Percentiles rank a stretch among this genome's conserved stretches.
Conservation (phyloP, 1,140 invertebrate species). For the Acromyrmex charruanus region DNA sequence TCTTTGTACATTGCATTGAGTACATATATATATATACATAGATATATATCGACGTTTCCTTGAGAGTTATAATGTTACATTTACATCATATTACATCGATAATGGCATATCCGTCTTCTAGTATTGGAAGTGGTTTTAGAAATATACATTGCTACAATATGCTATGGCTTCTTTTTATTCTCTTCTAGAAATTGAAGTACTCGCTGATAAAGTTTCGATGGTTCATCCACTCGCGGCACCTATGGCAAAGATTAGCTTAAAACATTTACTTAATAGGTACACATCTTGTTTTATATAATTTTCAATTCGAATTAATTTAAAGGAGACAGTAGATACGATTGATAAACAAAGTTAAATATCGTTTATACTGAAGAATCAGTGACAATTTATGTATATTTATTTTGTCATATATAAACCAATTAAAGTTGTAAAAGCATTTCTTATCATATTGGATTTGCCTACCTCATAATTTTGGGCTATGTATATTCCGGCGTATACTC, state of each 20-base stretch:
- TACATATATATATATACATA: not conserved
- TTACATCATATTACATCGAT: not conserved
- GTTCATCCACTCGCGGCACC: conserved; percentile 94
- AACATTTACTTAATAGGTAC: too few species aligned
- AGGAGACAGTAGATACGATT: not conserved
- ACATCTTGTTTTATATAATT: not conserved
- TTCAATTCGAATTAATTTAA: not conserved
- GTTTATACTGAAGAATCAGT: not conserved
- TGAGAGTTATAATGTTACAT: not conserved
- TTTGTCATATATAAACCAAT: not conserved
- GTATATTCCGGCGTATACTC: conserved; percentile 93
- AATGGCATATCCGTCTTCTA: not conserved
- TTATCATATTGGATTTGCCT: conserved; percentile 73
- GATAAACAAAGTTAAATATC: not conserved
- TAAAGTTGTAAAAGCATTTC: conserved; percentile 32
- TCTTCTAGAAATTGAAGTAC: conserved; percentile 90
- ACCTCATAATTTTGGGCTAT: conserved; percentile 94
- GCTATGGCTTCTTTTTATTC: conserved; percentile 87
- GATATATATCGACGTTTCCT: not conserved
- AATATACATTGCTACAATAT: conserved; percentile 44
- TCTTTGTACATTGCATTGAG: conserved; percentile 67
- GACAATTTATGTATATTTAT: not conserved
- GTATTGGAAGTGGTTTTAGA: not conserved
- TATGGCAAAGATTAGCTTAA: conserved; percentile 83
- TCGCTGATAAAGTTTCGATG: conserved; percentile 89